phyloP scores from a whole-genome alignment of 1,140 invertebrate genomes.

The Apis laboriosa region DNA sequence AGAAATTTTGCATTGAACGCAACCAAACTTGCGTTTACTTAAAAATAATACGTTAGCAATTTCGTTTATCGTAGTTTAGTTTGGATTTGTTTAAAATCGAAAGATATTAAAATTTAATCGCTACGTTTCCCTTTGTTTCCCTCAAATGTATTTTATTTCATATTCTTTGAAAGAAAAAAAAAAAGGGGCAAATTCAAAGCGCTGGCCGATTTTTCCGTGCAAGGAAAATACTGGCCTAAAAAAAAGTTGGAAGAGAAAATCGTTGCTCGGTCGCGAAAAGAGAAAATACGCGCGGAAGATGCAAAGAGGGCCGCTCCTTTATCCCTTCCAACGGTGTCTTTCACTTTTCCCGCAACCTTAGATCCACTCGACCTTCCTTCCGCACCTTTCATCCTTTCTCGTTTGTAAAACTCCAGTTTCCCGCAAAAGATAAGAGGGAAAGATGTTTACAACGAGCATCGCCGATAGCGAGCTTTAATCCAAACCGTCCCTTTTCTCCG shows the following conservation, averaged over 20 bases:
- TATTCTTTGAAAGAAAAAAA: background rate
- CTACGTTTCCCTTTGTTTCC: too few species aligned
- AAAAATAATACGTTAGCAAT: too few species aligned
- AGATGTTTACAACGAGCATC: constrained; percentile 69
- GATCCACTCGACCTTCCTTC: constrained; percentile 1
- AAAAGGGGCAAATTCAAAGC: background rate
- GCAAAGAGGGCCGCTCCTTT: constrained; percentile 6
- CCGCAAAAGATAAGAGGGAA: constrained; percentile 63
- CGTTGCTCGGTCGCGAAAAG: background rate
- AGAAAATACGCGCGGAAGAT: background rate
- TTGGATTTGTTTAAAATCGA: too few species aligned
- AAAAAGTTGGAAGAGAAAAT: background rate
- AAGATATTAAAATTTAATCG: too few species aligned
- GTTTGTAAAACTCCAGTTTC: constrained; percentile 62
- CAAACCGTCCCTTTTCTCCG: constrained; percentile 42
- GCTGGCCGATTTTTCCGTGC: background rate
- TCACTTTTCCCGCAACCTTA: background rate
- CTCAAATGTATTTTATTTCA: too few species aligned
- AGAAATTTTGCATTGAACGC: too few species aligned
- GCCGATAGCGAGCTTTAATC: constrained; percentile 69
- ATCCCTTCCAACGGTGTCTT: constrained; percentile 10
- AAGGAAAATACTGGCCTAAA: background rate
- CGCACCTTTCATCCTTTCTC: constrained; percentile 25
- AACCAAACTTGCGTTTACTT: too few species aligned
- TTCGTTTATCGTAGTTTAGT: too few species aligned